Evolutionary conservation across 2,888 invertebrate species (phyloP).

Genomic region (Apodemia hepburni): DNA sequence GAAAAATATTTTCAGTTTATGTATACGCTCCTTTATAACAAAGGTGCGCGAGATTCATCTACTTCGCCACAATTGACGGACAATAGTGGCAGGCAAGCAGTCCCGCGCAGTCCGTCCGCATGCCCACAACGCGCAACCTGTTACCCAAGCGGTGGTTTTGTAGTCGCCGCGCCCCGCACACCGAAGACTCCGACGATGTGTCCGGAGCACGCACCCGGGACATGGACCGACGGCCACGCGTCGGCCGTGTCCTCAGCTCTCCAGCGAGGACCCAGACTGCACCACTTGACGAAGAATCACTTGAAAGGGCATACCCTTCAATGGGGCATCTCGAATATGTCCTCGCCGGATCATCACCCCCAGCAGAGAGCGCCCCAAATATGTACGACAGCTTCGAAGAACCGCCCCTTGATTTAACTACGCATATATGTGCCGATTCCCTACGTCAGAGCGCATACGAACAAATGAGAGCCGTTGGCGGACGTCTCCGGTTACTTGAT

Average conservation of each 20-base stretch:
- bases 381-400: constrained; percentile 91
- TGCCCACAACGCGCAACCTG: constrained; percentile 63
- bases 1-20: constrained; percentile 20
- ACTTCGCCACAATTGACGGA: constrained; percentile 54
- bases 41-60: constrained; percentile 56
- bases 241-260: constrained; percentile 48
- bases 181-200: constrained; percentile 49
- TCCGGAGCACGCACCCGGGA: constrained; percentile 41
- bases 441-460: constrained; percentile 87
- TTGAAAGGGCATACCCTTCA: constrained; percentile 85
- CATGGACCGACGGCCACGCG: constrained; percentile 53
- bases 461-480: constrained; percentile 85
- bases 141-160: constrained; percentile 64
- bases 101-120: constrained; percentile 55
- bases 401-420: constrained; percentile 84
- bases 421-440: constrained; percentile 87
- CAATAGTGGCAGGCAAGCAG: constrained; percentile 51
- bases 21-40: constrained; percentile 34
- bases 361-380: constrained; percentile 89
- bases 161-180: constrained; percentile 50
- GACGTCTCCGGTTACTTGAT: constrained; percentile 84
- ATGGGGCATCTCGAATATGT: constrained; percentile 86
- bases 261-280: constrained; percentile 42
- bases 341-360: constrained; percentile 89
- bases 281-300: constrained; percentile 65